Evolutionary conservation across 2,797 vertebrate species (phyloP), one percentile per base, ranked within the genome.

Genomic region (Anguilla obscura): DNA sequence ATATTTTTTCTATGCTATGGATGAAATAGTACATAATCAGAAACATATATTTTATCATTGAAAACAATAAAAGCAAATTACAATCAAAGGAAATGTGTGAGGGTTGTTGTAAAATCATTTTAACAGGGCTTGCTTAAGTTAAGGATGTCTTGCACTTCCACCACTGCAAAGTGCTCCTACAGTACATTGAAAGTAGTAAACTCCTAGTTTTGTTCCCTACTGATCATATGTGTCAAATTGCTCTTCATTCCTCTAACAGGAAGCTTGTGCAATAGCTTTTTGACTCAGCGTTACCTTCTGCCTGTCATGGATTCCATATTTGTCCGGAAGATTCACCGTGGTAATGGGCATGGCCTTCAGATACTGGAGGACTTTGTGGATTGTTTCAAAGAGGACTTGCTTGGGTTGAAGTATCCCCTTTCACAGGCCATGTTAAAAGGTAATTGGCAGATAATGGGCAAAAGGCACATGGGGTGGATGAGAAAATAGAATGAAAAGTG

Each of bases 261-360:
- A 90, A 97, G 93, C 88, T 36, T 91, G 66, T 96, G 91, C 89
- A 63, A 27, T 2, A 88, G 90, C 8, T 92, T 90, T 56, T 48
- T 92, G 86, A 93, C 90, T 76, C 93, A 94, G 86, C 91, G 84
- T 87, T 98, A 97, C 76, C 94, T 94, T 27, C 92, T 98, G 89
- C 94, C 97, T 71, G 96, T 99, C 86, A 95, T 99, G 93, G 96
- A 99, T 90, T 97, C 98, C 52, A 92, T 98, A 88, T 98, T 97
- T 94, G 93, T 99, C 86, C 96, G 97, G 88, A 97, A 96, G 91
- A 88, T 92, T 86, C 91, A 96, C 50, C 94, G 95, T 90, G 94
- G 92, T 50, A 96, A 92, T 86, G 96, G 96, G 63, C 92, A 92
- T 84, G 97, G 96, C 0, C 91, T 98, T 33, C 93, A 95, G 18